Percentiles rank a stretch among this genome's conserved stretches.
These are phyloP conservation scores for human (Homo sapiens) DNA, from an alignment of 2,113 vertebrate genomes.

Conservation along the genomic window DNA sequence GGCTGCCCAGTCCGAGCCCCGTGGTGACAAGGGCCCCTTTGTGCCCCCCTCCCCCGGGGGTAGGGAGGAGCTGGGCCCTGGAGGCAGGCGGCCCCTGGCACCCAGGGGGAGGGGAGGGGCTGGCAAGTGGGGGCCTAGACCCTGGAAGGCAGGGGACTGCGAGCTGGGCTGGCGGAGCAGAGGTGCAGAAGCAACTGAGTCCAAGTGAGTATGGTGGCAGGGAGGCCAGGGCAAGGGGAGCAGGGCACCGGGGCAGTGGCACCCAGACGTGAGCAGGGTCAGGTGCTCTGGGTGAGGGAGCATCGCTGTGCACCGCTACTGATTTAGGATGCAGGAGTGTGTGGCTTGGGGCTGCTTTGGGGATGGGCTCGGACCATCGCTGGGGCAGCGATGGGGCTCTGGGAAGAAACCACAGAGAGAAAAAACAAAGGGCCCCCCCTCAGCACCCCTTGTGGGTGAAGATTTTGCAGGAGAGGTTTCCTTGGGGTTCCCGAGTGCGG, in stretches of 20 bases:
- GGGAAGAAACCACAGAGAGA: background rate
- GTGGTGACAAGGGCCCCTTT: constrained; percentile 74
- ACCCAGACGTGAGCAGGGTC: background rate
- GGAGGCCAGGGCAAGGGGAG: rapidly evolving
- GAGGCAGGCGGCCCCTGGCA: constrained; percentile 78
- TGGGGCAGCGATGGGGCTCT: background rate
- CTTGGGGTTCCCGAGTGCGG: background rate
- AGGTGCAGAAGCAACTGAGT: constrained; percentile 26
- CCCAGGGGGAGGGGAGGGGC: constrained; percentile 62
- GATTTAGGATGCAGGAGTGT: background rate
- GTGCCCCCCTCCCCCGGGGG: constrained; percentile 67
- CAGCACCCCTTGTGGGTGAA: background rate
- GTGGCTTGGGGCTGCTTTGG: background rate
- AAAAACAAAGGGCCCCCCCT: no score
- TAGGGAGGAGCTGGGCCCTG: constrained; percentile 77
- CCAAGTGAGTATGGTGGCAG: constrained; percentile 42
- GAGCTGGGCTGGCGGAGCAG: background rate
- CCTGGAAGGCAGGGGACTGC: constrained; percentile 50
- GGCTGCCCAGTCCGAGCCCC: constrained; percentile 46
- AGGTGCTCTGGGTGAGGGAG: background rate
- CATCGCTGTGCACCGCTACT: background rate
- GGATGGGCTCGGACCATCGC: background rate
- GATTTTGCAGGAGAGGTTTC: background rate
- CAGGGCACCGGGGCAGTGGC: rapidly evolving
- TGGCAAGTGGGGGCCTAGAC: constrained; percentile 60